Percentiles rank a stretch among this genome's conserved stretches.
phyloP scores from a whole-genome alignment of 2,888 invertebrate genomes.

The Sussaba pulchella region DNA sequence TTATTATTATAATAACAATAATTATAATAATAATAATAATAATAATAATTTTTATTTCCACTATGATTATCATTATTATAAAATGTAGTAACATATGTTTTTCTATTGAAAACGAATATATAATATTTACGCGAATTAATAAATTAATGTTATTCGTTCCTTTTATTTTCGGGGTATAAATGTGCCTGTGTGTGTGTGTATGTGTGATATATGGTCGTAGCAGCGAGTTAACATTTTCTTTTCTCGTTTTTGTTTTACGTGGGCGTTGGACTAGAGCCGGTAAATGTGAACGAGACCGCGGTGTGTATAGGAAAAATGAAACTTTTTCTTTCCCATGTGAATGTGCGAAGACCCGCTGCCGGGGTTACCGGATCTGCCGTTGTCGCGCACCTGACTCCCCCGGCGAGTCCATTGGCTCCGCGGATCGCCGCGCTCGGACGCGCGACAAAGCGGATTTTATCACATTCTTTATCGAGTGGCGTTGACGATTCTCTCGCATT shows the following conservation, averaged over 20 bases:
- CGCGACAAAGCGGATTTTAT: conserved; percentile 67
- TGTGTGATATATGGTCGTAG: not conserved
- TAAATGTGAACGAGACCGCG: not conserved
- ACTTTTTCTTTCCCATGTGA: conserved; percentile 46
- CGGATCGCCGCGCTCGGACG: conserved; percentile 28
- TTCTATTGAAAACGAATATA: too few species aligned
- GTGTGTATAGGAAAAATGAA: conserved; percentile 1
- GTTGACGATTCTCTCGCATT: conserved; percentile 63
- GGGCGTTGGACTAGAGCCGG: conserved; percentile 7
- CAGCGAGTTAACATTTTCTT: not conserved
- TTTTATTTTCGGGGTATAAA: not conserved
- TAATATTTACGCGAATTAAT: not conserved
- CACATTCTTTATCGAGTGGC: conserved; percentile 66
- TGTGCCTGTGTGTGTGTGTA: not conserved
- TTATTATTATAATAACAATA: too few species aligned
- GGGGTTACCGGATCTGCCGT: conserved; percentile 52
- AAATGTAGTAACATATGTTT: too few species aligned
- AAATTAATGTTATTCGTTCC: not conserved
- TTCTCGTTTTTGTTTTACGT: not conserved
- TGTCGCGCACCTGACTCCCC: conserved; percentile 59
- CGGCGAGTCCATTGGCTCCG: conserved; percentile 51
- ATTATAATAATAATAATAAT: too few species aligned
- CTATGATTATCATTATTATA: too few species aligned
- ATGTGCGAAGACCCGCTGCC: conserved; percentile 31
- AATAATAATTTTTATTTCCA: too few species aligned